Conservation (phyloP, 2,797 vertebrate genomes). For the Alauda arvensis region DNA sequence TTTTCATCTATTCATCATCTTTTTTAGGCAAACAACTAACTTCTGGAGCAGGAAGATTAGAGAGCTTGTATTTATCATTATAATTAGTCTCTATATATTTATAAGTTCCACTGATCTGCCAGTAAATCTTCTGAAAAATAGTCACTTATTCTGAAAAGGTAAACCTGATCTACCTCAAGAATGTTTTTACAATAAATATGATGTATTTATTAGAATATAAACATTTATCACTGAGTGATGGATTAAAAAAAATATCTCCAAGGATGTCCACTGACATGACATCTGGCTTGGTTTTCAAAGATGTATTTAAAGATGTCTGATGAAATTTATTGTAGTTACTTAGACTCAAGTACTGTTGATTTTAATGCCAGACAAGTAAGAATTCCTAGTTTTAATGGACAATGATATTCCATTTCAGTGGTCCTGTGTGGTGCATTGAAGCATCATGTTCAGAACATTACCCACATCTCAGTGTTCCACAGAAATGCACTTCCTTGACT, state of each 20-base stretch:
- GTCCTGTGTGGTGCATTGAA: background rate
- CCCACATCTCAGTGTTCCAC: background rate
- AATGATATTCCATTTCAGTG: background rate
- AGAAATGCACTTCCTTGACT: background rate
- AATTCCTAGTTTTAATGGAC: background rate
- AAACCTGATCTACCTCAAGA: background rate
- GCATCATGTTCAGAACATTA: background rate
- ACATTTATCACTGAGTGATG: background rate
- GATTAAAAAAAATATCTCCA: background rate
- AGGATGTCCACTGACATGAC: background rate
- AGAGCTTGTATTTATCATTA: background rate
- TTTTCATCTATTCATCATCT: background rate
- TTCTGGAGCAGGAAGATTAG: background rate
- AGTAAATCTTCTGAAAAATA: background rate
- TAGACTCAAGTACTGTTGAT: fast-evolving
- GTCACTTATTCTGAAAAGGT: background rate
- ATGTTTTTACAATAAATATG: background rate
- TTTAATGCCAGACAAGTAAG: background rate
- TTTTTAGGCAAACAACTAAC: background rate
- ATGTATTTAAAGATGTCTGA: background rate
- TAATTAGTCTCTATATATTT: background rate
- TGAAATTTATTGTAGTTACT: background rate
- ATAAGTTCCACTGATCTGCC: background rate
- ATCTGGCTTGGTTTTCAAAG: background rate
- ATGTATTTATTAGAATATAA: background rate